These are phyloP conservation scores for Macrotis lagotis DNA, from an alignment of 2,113 vertebrate genomes.

Conservation along the genomic window DNA sequence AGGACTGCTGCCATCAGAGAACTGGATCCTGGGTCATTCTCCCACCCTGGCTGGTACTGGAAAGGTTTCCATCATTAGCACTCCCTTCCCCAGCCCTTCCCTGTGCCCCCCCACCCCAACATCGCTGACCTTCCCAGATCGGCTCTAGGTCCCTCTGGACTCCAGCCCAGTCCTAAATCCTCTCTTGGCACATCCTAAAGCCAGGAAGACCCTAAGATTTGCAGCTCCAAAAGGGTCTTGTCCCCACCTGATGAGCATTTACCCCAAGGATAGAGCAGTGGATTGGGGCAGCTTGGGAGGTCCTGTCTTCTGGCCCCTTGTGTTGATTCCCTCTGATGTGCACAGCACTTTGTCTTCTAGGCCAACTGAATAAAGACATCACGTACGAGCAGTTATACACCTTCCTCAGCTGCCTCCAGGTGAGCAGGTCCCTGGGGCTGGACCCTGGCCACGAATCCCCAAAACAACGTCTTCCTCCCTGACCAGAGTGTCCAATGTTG, in stretches of 20 bases:
- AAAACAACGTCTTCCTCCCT: rapidly evolving
- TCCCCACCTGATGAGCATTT: rapidly evolving
- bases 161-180: not conserved
- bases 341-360: slow-evolving; percentile 74
- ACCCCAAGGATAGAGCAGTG: not conserved
- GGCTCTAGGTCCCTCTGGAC: not conserved
- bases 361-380: slow-evolving; percentile 85
- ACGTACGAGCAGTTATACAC: slow-evolving; percentile 82
- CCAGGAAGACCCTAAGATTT: not conserved
- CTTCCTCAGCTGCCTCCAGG: slow-evolving; percentile 86
- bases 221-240: not conserved
- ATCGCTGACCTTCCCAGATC: too few relatives aligned
- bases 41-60: rapidly evolving
- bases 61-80: too few relatives aligned
- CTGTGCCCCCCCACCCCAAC: not conserved
- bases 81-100: too few relatives aligned
- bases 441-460: rapidly evolving
- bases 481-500: slow-evolving; percentile 21
- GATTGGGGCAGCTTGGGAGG: rapidly evolving
- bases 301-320: not conserved
- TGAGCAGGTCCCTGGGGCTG: slow-evolving; percentile 48
- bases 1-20: not conserved
- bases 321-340: not conserved
- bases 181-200: not conserved
- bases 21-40: rapidly evolving